Evolutionary conservation across 2,113 vertebrate genomes (phyloP).

Genomic region (Melanotaenia duboulayi): DNA sequence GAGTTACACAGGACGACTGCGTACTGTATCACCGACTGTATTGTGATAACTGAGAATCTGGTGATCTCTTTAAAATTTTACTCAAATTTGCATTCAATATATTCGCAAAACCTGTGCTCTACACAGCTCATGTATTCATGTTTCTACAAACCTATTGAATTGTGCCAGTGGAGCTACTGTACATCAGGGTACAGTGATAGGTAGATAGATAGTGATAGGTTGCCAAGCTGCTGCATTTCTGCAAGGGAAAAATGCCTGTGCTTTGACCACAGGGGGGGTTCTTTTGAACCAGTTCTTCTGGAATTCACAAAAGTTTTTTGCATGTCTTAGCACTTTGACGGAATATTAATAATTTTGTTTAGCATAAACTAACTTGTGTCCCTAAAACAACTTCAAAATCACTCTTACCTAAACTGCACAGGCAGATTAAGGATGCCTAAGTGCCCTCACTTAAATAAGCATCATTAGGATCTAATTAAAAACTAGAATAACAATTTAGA

Average conservation of each 20-base stretch:
- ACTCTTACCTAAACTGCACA: not conserved
- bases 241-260: slow-evolving; percentile 53
- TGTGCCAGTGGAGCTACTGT: slow-evolving; percentile 44
- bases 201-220: slow-evolving; percentile 71
- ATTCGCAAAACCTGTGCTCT: slow-evolving; percentile 23
- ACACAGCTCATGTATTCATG: slow-evolving; percentile 36
- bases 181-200: slow-evolving; percentile 39
- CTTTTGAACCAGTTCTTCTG: not conserved
- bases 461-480: slow-evolving; percentile 23
- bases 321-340: not conserved
- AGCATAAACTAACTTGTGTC: not conserved
- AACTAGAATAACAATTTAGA: slow-evolving; percentile 15
- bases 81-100: slow-evolving; percentile 46
- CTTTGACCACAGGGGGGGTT: slow-evolving; percentile 13
- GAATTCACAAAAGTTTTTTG: not conserved
- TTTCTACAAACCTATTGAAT: slow-evolving; percentile 45
- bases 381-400: not conserved
- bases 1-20: slow-evolving; percentile 11
- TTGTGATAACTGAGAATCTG: slow-evolving; percentile 53
- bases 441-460: slow-evolving; percentile 15
- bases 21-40: slow-evolving; percentile 13
- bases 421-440: not conserved
- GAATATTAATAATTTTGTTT: not conserved
- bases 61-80: slow-evolving; percentile 12
- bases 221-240: slow-evolving; percentile 37